Evolutionary conservation across 2,888 invertebrate species (phyloP).

Genomic region (Pardosa pseudoannulata): DNA sequence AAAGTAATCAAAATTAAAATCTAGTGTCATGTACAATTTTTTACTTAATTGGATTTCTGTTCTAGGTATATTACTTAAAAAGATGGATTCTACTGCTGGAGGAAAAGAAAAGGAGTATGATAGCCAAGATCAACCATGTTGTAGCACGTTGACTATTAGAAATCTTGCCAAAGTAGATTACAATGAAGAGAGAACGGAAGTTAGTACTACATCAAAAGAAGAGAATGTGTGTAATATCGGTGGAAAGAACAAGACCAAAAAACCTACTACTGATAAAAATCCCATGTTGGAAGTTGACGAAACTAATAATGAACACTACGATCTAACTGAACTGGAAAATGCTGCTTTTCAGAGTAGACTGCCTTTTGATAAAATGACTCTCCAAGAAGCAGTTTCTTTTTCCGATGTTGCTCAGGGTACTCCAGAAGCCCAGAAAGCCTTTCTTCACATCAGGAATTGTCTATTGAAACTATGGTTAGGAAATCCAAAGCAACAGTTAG

Average conservation of each 20-base stretch:
- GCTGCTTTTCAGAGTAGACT: slow-evolving; percentile 84
- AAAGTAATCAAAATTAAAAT: too few relatives aligned
- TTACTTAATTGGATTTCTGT: too few relatives aligned
- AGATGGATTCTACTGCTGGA: too few relatives aligned
- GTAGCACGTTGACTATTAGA: too few relatives aligned
- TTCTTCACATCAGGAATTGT: slow-evolving; percentile 93
- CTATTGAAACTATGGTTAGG: slow-evolving; percentile 96
- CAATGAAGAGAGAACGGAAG: slow-evolving; percentile 77
- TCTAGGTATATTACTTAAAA: too few relatives aligned
- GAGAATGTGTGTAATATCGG: slow-evolving; percentile 76
- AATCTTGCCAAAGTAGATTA: slow-evolving; percentile 75
- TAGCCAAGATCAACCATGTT: too few relatives aligned
- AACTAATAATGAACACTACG: slow-evolving; percentile 80
- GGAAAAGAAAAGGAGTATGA: too few relatives aligned
- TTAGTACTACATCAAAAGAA: slow-evolving; percentile 77
- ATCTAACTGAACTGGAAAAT: slow-evolving; percentile 79
- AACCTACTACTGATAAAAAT: slow-evolving; percentile 33
- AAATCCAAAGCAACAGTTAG: slow-evolving; percentile 93
- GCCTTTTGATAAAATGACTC: slow-evolving; percentile 95
- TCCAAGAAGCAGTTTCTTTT: slow-evolving; percentile 94
- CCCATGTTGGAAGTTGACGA: slow-evolving; percentile 75
- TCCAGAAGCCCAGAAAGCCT: slow-evolving; percentile 89
- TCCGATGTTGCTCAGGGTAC: slow-evolving; percentile 91
- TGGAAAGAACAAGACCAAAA: slow-evolving; percentile 74
- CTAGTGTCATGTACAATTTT: too few relatives aligned